Conservation (phyloP, 2,888 invertebrate species). For the Patella ulyssiponensis region DNA sequence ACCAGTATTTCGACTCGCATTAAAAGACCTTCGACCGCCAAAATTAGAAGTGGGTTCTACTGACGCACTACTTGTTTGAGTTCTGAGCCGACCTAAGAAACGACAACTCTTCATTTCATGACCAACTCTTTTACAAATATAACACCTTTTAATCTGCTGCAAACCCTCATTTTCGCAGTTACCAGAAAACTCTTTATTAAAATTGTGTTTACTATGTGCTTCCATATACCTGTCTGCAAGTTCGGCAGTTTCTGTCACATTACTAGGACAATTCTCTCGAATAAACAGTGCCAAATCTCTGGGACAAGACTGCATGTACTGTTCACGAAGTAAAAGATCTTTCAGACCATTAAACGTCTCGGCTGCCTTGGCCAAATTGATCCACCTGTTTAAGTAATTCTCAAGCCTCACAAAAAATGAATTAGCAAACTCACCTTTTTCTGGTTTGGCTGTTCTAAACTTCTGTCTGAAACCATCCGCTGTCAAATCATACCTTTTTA, state of each 20-base stretch:
- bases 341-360: slow-evolving; percentile 20
- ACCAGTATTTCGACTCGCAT: no score
- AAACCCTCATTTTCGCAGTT: background rate
- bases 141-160: background rate
- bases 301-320: slow-evolving; percentile 20
- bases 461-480: background rate
- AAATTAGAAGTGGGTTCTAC: no score
- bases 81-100: background rate
- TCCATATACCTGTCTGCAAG: slow-evolving; percentile 28
- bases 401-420: slow-evolving; percentile 2
- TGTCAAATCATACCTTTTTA: background rate
- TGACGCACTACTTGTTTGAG: background rate
- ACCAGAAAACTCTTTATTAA: background rate
- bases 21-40: no score
- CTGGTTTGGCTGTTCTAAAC: background rate
- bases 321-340: slow-evolving; percentile 25
- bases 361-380: slow-evolving; percentile 20
- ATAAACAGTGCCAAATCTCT: slow-evolving; percentile 21
- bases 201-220: slow-evolving; percentile 7
- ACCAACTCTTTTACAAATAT: background rate
- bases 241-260: slow-evolving; percentile 18
- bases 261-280: slow-evolving; percentile 15
- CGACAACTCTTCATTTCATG: slow-evolving; percentile 1
- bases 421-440: background rate
- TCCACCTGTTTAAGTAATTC: slow-evolving; percentile 25